Evolutionary conservation across 2,888 invertebrate species (phyloP).

Genomic region (Scaptomyza parva): DNA sequence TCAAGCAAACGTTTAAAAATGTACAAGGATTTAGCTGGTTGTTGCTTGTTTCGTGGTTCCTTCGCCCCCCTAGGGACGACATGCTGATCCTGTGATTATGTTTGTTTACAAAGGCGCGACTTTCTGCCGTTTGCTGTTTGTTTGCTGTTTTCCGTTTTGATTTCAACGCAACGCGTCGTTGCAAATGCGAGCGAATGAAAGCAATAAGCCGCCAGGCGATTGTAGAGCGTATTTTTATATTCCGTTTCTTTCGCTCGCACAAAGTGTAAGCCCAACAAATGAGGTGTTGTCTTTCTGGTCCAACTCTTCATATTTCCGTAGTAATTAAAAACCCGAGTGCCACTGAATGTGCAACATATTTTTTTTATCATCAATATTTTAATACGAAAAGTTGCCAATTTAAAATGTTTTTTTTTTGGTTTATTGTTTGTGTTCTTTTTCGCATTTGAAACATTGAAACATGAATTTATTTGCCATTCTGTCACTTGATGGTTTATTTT

Average conservation of each 20-base stretch:
- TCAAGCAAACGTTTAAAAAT: constrained; percentile 75
- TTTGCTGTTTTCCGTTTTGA: constrained; percentile 63
- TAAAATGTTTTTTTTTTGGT: background rate
- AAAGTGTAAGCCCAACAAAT: background rate
- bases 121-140: constrained; percentile 66
- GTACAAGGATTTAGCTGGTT: constrained; percentile 58
- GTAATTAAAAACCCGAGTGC: constrained; percentile 14
- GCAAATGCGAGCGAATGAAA: constrained; percentile 43
- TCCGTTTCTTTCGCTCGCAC: constrained; percentile 8
- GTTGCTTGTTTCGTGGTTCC: constrained; percentile 23
- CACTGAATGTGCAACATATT: background rate
- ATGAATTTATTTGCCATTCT: background rate
- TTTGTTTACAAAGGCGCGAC: constrained; percentile 78
- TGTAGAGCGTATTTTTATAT: constrained; percentile 12
- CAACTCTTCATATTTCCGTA: background rate
- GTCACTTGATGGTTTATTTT: background rate
- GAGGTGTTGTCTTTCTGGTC: background rate
- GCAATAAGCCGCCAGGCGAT: constrained; percentile 29
- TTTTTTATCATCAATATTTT: constrained; percentile 5
- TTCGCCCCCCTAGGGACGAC: constrained; percentile 22
- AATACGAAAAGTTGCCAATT: constrained; percentile 10
- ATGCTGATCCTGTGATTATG: constrained; percentile 74
- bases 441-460: background rate
- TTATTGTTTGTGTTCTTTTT: background rate
- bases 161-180: constrained; percentile 33